Evolutionary conservation across 2,888 invertebrate species (phyloP).

Genomic region (Lissocephala sabroskyi): DNA sequence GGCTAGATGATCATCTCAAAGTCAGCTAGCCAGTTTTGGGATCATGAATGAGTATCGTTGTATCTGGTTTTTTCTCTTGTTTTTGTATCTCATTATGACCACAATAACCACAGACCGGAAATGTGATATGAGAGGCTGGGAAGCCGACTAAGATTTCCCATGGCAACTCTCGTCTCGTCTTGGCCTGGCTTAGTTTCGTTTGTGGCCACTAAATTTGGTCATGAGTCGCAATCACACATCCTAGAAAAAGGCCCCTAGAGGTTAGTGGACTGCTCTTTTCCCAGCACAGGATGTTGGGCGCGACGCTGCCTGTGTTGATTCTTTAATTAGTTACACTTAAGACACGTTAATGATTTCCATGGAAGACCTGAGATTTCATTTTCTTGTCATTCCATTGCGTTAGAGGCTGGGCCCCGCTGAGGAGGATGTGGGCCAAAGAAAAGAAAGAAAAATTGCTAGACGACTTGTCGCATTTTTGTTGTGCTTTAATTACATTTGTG

Average conservation of each 20-base stretch:
- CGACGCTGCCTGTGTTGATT: constrained; percentile 16
- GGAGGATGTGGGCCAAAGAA: too few relatives aligned
- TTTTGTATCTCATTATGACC: constrained; percentile 30
- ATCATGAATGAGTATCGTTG: neutral
- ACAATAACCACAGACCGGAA: constrained; percentile 54
- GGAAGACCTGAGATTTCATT: constrained; percentile 28
- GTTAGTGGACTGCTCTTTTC: too few relatives aligned
- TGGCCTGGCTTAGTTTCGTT: too few relatives aligned
- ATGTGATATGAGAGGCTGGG: constrained; percentile 40
- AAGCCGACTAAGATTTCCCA: constrained; percentile 29
- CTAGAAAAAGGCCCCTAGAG: neutral
- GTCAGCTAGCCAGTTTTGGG: too few relatives aligned
- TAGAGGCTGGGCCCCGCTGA: too few relatives aligned
- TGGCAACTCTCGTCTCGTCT: constrained; percentile 13
- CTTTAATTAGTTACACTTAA: constrained; percentile 59
- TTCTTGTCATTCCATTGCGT: neutral
- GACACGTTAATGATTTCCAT: constrained; percentile 59
- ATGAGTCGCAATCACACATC: constrained; percentile 5
- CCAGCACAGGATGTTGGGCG: neutral
- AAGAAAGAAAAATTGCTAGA: too few relatives aligned
- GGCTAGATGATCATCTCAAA: neutral
- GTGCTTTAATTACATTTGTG: constrained; percentile 23
- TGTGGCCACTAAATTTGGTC: constrained; percentile 1
- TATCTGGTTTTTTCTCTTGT: constrained; percentile 9
- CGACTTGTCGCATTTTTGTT: neutral